Conservation (phyloP, 2,888 invertebrate species). For the Latrodectus elegans region DNA sequence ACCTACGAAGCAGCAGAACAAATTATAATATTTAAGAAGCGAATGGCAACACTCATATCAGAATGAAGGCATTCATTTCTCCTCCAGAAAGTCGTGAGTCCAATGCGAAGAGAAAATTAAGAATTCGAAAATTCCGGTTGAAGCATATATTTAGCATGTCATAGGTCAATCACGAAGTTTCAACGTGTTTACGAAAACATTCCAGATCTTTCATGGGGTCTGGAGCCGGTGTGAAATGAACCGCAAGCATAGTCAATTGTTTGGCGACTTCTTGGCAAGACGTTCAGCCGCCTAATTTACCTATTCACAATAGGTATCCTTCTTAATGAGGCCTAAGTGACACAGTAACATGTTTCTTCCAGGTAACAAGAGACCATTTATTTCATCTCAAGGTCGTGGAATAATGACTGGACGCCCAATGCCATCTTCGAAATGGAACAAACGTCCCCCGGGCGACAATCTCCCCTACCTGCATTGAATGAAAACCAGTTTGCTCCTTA, state of each 20-base stretch:
- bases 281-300: constrained; percentile 57
- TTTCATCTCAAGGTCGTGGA: constrained; percentile 51
- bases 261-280: constrained; percentile 46
- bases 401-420: constrained; percentile 30
- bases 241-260: constrained; percentile 18
- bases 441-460: not conserved
- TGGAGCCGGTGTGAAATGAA: constrained; percentile 47
- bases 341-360: constrained; percentile 68
- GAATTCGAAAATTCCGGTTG: constrained; percentile 53
- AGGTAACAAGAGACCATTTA: constrained; percentile 54
- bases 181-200: constrained; percentile 66
- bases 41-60: not conserved
- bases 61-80: constrained; percentile 32
- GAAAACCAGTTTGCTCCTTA: too few species aligned
- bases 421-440: constrained; percentile 18
- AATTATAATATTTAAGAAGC: too few species aligned
- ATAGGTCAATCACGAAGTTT: constrained; percentile 64
- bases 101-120: constrained; percentile 27
- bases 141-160: constrained; percentile 65
- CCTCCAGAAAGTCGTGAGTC: constrained; percentile 52
- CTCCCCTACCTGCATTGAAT: too few species aligned
- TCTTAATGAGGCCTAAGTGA: constrained; percentile 54
- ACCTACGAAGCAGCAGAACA: too few species aligned
- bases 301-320: constrained; percentile 51
- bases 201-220: constrained; percentile 51